These are phyloP conservation scores for Ochotona curzoniae DNA, from an alignment of 2,113 vertebrate genomes.

Conservation along the genomic window DNA sequence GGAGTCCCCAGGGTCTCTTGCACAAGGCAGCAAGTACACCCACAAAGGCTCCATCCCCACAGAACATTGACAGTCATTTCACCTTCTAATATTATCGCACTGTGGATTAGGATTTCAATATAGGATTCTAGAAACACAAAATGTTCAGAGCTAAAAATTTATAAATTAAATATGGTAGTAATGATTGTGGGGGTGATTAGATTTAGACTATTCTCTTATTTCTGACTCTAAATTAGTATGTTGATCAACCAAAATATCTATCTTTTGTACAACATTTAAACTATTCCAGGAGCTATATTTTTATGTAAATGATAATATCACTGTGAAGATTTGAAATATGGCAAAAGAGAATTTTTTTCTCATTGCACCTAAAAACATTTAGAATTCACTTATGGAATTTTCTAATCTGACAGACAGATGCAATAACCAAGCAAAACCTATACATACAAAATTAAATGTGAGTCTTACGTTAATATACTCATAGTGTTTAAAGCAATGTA, in stretches of 20 bases:
- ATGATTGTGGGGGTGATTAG: not conserved
- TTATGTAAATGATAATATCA: not conserved
- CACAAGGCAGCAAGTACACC: not conserved
- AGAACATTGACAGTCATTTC: not conserved
- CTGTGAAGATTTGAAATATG: conserved; percentile 2
- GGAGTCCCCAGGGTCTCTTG: not conserved
- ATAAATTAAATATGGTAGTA: not conserved
- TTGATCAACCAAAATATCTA: not conserved
- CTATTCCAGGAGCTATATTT: not conserved
- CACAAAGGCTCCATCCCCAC: not conserved
- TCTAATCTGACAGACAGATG: not conserved
- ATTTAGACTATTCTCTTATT: not conserved
- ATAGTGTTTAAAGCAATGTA: not conserved
- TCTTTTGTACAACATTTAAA: conserved; percentile 1
- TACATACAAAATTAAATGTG: not conserved
- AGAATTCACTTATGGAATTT: not conserved
- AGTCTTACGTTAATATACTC: not conserved
- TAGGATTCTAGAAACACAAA: not conserved
- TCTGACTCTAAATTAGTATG: not conserved
- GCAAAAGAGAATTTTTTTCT: not conserved
- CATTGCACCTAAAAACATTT: not conserved
- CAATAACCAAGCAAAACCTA: not conserved
- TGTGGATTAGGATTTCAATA: not conserved
- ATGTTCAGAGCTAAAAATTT: not conserved
- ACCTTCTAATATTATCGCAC: not conserved